A percentile compares a stretch with the other conserved stretches of the same genome.
Conservation (phyloP, 2,888 invertebrate species). For the Thyatira batis region DNA sequence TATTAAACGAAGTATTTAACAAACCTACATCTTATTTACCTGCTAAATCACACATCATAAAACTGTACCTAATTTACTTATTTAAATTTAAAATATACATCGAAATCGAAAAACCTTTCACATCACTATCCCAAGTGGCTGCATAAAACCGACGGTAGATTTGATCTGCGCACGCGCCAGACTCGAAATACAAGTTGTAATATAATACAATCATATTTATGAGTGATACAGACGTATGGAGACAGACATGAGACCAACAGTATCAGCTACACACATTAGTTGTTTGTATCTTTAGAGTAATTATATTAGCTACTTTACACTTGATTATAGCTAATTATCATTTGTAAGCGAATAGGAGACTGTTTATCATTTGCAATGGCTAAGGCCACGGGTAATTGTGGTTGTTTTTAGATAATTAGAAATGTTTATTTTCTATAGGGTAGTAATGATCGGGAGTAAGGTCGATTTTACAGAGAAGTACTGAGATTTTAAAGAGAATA, state of each 20-base stretch:
- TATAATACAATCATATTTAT: slow-evolving; percentile 55
- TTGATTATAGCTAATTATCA: neutral
- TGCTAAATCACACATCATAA: too few species aligned
- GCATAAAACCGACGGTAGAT: slow-evolving; percentile 61
- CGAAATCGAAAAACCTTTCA: slow-evolving; percentile 1
- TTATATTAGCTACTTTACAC: neutral
- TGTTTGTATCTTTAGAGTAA: neutral
- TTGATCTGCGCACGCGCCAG: slow-evolving; percentile 74
- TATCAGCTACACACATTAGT: neutral
- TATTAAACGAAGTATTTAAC: too few species aligned
- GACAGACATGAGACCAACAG: neutral
- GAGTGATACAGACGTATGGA: slow-evolving; percentile 22
- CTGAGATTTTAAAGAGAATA: too few species aligned
- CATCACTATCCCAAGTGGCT: slow-evolving; percentile 42
- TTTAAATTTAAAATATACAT: slow-evolving; percentile 12
- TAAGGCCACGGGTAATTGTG: neutral
- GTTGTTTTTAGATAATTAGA: neutral
- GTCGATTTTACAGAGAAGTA: too few species aligned
- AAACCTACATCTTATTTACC: too few species aligned
- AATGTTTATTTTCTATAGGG: neutral
- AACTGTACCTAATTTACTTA: too few species aligned
- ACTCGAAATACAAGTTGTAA: slow-evolving; percentile 70
- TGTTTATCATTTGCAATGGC: neutral
- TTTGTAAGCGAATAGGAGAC: neutral
- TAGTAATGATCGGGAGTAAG: too few species aligned